Conservation (phyloP, 2,797 vertebrate genomes). For the Dromococcyx pavoninus region DNA sequence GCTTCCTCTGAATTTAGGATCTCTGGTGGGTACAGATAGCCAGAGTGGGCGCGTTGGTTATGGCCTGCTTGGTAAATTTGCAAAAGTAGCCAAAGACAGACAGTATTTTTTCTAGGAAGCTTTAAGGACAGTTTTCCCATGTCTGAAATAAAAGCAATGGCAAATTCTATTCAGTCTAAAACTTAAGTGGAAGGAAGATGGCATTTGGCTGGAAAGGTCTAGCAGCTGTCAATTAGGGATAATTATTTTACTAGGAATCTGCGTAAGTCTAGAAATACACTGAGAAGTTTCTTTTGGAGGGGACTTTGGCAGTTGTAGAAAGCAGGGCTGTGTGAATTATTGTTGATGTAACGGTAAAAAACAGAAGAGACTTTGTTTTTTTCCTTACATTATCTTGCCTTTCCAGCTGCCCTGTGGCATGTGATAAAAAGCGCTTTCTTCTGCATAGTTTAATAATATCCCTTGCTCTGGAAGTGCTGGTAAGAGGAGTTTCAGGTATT, state of each 20-base stretch:
- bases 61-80: background rate
- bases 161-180: background rate
- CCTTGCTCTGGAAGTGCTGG: background rate
- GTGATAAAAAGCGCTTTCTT: background rate
- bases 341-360: background rate
- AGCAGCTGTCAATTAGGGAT: background rate
- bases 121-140: background rate
- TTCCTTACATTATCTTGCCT: slow-evolving; percentile 47
- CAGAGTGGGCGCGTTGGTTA: background rate
- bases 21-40: background rate
- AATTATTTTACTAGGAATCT: background rate
- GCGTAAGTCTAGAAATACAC: background rate
- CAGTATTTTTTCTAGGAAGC: background rate
- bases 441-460: background rate
- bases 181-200: background rate
- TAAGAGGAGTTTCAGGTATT: background rate
- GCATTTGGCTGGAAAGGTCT: background rate
- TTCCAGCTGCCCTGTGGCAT: slow-evolving; percentile 3
- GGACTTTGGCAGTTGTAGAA: background rate
- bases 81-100: background rate
- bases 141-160: background rate
- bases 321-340: background rate
- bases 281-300: background rate
- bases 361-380: background rate
- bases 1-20: background rate